phyloP scores from a whole-genome alignment of 2,797 vertebrate genomes.

The Anniella stebbinsi region DNA sequence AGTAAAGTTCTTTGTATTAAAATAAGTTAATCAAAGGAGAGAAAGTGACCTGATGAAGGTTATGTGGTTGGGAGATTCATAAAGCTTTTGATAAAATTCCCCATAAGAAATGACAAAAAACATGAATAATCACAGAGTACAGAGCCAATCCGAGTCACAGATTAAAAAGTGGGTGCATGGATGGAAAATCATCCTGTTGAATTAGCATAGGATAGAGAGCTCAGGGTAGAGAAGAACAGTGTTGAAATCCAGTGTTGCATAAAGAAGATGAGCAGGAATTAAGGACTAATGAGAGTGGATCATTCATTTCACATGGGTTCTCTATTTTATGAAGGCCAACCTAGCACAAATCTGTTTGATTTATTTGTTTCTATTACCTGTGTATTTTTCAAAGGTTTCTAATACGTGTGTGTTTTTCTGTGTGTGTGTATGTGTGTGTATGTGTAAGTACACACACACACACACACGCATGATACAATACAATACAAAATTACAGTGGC shows the following conservation, averaged over 20 bases:
- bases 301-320: background rate
- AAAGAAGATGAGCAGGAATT: background rate
- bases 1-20: background rate
- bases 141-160: background rate
- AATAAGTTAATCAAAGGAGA: conserved; percentile 23
- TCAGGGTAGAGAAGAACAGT: background rate
- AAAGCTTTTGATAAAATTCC: conserved; percentile 50
- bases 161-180: conserved; percentile 29
- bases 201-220: background rate
- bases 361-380: background rate
- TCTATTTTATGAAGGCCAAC: background rate
- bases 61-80: conserved; percentile 47
- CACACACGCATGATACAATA: background rate
- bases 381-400: background rate
- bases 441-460: background rate
- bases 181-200: background rate
- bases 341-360: background rate
- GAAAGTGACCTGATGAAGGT: conserved; percentile 53
- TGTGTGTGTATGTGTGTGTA: background rate
- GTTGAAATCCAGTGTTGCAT: background rate
- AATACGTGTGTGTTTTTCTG: background rate
- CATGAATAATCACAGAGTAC: conserved; percentile 35
- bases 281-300: background rate
- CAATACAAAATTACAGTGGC: too few relatives aligned
- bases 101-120: conserved; percentile 37